Evolutionary conservation across 2,888 invertebrate genomes (phyloP), one percentile per base, ranked within the genome.

Genomic region (Sinodicranocentrus sp.): DNA sequence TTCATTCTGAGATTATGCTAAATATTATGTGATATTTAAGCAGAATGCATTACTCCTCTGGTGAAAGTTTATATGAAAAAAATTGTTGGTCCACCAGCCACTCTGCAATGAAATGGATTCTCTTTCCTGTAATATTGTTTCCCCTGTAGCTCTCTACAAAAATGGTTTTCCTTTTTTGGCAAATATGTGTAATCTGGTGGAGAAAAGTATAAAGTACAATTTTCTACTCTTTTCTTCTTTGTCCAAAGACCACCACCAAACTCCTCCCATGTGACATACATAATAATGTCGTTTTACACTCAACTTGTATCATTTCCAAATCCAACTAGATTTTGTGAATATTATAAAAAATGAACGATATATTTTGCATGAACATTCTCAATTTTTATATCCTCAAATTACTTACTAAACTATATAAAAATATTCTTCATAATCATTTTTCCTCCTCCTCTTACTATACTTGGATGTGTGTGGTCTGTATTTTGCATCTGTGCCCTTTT

Each of bases 291-390:
- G n/a, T 33, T 33, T 28, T 63, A 28, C 63, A 28, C 63, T n/a
- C 28, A 59, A 26, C 59, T 59, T 59, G 59, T 59, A 59, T 59
- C 59, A 59, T 26, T 25, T 59, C 59, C 59, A 59, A 59, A 59
- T 59, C 59, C 59, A 59, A 26, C 26, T 23, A 23, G 57, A 23
- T 23, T 3, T n/a, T 52, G 6, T 10, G 15, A 10, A 25, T 59
- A 3, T 59, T 59, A 5, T 23, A 57, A 57, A 23, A 48, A 57
- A 25, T 8, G 59, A 59, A 15, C 8, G 59, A 57, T 3, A 59
- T 59, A 25, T 21, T 52, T 59, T 25, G 59, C 26, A 59, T 26
- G 59, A 59, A 59, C 39, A 5, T 39, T 8, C 39, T 39, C 39
- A 39, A 26, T 59, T 59, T 52, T 26, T 59, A 17, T 26, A 59